A percentile compares a stretch with the other conserved stretches of the same genome.
These are phyloP conservation scores for Centropus unirufus DNA, from an alignment of 2,113 vertebrate species.

Conservation along the genomic window DNA sequence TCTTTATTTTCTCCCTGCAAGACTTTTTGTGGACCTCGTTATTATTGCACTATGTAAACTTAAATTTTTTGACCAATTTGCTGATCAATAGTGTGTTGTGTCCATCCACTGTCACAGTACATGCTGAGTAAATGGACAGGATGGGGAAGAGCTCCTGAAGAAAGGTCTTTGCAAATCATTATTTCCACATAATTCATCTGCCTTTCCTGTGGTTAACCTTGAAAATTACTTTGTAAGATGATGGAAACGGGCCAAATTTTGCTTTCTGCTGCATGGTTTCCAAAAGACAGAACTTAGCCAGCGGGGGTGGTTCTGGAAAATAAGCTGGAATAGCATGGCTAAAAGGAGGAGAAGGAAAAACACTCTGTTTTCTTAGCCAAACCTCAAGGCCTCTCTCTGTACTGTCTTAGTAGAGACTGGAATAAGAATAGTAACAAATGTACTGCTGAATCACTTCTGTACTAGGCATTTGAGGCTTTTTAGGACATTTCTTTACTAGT, in stretches of 20 bases:
- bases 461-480: not conserved
- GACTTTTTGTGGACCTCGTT: not conserved
- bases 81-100: not conserved
- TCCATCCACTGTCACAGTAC: not conserved
- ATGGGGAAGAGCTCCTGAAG: not conserved
- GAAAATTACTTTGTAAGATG: not conserved
- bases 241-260: not conserved
- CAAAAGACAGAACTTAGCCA: not conserved
- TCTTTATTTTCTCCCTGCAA: not conserved
- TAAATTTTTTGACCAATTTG: not conserved
- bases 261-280: not conserved
- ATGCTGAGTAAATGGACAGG: not conserved
- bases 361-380: not conserved
- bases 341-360: not conserved
- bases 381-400: not conserved
- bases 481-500: not conserved
- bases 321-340: not conserved
- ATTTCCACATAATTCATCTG: not conserved
- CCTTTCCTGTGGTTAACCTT: constrained; percentile 17
- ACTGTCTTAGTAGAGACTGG: not conserved
- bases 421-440: not conserved
- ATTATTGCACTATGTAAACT: not conserved
- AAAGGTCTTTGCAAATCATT: not conserved
- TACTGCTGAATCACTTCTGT: not conserved
- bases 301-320: not conserved